Conservation (phyloP, 2,888 invertebrate species). For the Abrostola triplasia region DNA sequence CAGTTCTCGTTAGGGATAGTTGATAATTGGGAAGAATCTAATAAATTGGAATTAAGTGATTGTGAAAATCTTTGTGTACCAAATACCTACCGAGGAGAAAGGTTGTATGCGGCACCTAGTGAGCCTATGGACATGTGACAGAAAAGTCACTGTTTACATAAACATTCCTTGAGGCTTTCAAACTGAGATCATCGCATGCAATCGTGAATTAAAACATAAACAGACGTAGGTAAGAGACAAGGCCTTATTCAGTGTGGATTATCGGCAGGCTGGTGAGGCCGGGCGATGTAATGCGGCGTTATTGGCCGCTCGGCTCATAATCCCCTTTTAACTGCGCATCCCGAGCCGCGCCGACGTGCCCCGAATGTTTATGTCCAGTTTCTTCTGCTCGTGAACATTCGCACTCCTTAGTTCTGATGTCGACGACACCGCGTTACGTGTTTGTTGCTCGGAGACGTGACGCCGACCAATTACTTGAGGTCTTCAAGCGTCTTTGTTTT, state of each 20-base stretch:
- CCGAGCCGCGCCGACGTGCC: constrained; percentile 76
- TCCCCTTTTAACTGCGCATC: constrained; percentile 85
- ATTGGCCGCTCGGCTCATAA: constrained; percentile 85
- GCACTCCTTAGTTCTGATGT: constrained; percentile 75
- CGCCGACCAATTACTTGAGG: constrained; percentile 23
- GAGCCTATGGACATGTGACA: no score
- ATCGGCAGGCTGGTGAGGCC: constrained; percentile 64
- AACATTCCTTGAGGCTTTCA: background rate
- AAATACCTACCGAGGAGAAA: no score
- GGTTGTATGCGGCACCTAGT: no score
- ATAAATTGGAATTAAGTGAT: constrained; percentile 4
- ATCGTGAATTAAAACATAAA: constrained; percentile 22
- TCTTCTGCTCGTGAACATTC: constrained; percentile 78
- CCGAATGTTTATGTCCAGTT: constrained; percentile 72
- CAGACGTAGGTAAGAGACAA: constrained; percentile 60
- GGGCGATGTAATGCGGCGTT: constrained; percentile 72
- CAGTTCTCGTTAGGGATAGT: constrained; percentile 11
- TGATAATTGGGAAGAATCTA: constrained; percentile 20
- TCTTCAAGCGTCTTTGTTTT: constrained; percentile 6
- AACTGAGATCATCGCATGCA: constrained; percentile 7
- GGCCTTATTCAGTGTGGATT: constrained; percentile 72
- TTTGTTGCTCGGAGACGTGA: constrained; percentile 31
- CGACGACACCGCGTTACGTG: constrained; percentile 61
- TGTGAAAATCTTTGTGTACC: background rate
- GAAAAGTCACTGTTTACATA: background rate